A percentile compares a stretch with the other conserved stretches of the same genome.
These are phyloP conservation scores for Nyctibius bracteatus DNA, from an alignment of 2,113 vertebrate species.

Conservation along the genomic window DNA sequence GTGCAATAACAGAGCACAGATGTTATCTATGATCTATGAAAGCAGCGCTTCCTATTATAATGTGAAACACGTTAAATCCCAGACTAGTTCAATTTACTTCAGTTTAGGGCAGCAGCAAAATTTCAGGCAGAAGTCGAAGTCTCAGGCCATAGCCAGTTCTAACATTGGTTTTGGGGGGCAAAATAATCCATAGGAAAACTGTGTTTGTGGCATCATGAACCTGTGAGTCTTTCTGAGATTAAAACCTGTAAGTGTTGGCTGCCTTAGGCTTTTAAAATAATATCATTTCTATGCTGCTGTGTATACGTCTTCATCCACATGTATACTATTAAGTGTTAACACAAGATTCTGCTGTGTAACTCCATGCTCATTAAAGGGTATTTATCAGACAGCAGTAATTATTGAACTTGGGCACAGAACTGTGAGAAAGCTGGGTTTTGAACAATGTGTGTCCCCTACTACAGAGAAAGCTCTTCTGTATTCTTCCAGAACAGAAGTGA, in stretches of 20 bases:
- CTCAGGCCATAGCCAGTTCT: background rate
- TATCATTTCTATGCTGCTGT: background rate
- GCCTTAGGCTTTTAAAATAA: background rate
- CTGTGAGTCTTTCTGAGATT: background rate
- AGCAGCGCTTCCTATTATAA: background rate
- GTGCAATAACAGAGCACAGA: background rate
- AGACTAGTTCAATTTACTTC: background rate
- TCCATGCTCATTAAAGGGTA: background rate
- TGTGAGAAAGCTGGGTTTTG: background rate
- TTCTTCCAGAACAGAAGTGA: background rate
- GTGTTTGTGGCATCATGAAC: background rate
- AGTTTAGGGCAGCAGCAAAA: background rate
- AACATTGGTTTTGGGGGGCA: background rate
- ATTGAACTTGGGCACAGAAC: background rate
- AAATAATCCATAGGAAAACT: conserved; percentile 2
- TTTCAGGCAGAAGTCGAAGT: background rate
- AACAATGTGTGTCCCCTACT: background rate
- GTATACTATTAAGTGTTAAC: background rate
- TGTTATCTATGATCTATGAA: background rate
- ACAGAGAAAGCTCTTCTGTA: background rate
- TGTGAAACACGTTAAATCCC: background rate
- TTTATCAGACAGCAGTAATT: background rate
- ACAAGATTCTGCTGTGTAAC: background rate
- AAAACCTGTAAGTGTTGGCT: background rate
- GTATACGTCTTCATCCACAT: background rate